Evolutionary conservation across 2,113 vertebrate genomes (phyloP), one percentile per base, ranked within the genome.

Genomic region (Sisor rabdophorus): DNA sequence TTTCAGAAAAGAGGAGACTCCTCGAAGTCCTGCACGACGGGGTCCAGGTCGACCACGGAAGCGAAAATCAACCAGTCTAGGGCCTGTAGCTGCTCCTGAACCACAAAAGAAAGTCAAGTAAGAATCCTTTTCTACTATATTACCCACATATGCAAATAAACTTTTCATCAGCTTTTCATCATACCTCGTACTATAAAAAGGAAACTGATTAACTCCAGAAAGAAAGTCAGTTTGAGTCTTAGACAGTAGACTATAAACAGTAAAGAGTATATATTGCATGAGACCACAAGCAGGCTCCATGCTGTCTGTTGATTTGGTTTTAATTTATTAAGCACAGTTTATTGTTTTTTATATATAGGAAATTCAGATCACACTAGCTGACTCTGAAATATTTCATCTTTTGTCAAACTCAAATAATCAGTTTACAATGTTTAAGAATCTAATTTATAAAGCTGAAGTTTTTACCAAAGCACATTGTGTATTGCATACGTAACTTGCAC

Each of bases 21-120:
- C 95, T 0, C 91, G 96, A 44, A 98, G 97, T 84, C 96, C 97
- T 0, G 96, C 94, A 0, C 90, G 96, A 7, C 90, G 97, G 0
- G 97, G 97, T 4, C 96, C 96, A 0, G 97, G 97, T 2, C 90
- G 97, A 80, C 96, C 97, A 0, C 89, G 97, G 86, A 99, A 99
- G 80, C 89, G 95, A 77, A 98, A 95, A 75, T 92, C 71, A 84
- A 89, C 86, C 82, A 88, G 68, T 64, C 74, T 87, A 78, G 88
- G 65, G 84, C 82, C 85, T 60, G 84, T 83, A 82, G 90, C 78
- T 76, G 91, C 89, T 77, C 90, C 86, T 59, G 90, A 32, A 88
- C 92, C 61, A 75, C 91, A 93, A 87, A 92, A 87, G 86, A 96
- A 93, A 91, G 91, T 93, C 89, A 98, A 94, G 97, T 98, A 87